These are phyloP conservation scores for Selene dorsalis DNA, from an alignment of 2,797 vertebrate genomes.

Conservation along the genomic window DNA sequence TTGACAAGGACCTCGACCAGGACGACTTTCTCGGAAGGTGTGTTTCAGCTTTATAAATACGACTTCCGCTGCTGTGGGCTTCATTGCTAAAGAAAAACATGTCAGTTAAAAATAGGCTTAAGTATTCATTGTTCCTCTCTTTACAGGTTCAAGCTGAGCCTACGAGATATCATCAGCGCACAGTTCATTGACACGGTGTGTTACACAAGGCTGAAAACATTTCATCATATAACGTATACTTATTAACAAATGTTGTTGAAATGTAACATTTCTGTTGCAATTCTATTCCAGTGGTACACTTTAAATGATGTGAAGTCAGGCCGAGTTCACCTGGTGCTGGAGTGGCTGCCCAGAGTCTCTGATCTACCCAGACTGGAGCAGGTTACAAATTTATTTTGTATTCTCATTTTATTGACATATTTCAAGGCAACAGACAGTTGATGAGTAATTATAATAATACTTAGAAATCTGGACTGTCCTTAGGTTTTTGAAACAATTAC, in stretches of 20 bases:
- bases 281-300: conserved; percentile 88
- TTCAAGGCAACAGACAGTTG: not conserved
- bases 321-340: conserved; percentile 89
- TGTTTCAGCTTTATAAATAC: not conserved
- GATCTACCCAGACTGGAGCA: conserved; percentile 86
- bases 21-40: conserved; percentile 95
- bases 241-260: not conserved
- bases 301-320: conserved; percentile 93
- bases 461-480: no score
- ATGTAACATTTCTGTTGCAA: not conserved
- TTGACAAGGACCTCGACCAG: conserved; percentile 94
- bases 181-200: conserved; percentile 89
- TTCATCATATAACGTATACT: not conserved
- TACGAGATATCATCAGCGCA: conserved; percentile 85
- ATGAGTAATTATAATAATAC: not conserved
- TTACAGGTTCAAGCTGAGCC: conserved; percentile 90
- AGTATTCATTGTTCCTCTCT: conserved; percentile 32
- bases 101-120: not conserved
- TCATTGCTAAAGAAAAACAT: not conserved
- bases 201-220: conserved; percentile 11
- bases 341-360: conserved; percentile 85
- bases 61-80: not conserved
- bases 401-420: not conserved
- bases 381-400: conserved; percentile 73
- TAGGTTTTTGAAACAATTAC: no score